Conservation (phyloP, 2,113 vertebrate species). For the Xiphophorus maculatus region DNA sequence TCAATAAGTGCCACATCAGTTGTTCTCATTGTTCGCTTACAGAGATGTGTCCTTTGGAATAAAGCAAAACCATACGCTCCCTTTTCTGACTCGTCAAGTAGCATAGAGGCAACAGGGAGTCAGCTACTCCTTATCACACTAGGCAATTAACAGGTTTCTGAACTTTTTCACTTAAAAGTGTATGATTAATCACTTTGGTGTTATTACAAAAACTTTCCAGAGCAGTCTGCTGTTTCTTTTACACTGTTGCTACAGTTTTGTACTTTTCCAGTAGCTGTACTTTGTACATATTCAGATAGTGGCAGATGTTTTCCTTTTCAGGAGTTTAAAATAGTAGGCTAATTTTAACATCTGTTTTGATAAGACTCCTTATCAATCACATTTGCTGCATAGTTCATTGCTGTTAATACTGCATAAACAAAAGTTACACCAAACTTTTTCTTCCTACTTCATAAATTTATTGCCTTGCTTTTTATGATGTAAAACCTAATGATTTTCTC, state of each 20-base stretch:
- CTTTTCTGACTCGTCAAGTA: conserved; percentile 51
- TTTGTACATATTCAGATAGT: not conserved
- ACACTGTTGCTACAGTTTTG: too few species aligned
- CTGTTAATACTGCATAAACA: too few species aligned
- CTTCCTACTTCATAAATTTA: too few species aligned
- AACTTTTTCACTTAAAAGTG: conserved; percentile 41
- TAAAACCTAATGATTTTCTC: too few species aligned
- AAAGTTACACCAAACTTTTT: too few species aligned
- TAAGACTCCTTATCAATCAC: too few species aligned
- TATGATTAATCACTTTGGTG: conserved; percentile 52
- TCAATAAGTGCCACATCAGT: conserved; percentile 83
- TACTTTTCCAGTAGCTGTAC: conserved; percentile 21
- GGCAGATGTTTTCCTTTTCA: too few species aligned
- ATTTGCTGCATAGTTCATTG: too few species aligned
- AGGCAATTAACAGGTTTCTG: conserved; percentile 60
- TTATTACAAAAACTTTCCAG: conserved; percentile 34
- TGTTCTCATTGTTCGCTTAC: conserved; percentile 72
- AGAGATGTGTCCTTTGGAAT: conserved; percentile 72
- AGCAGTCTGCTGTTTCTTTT: conserved; percentile 30
- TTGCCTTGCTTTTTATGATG: too few species aligned
- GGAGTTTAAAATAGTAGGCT: too few species aligned
- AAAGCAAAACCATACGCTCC: conserved; percentile 23
- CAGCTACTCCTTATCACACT: conserved; percentile 42
- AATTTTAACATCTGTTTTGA: too few species aligned
- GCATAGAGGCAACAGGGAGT: conserved; percentile 45